phyloP scores from a whole-genome alignment of 1,140 invertebrate species.

The Rhizoglyphus robini region DNA sequence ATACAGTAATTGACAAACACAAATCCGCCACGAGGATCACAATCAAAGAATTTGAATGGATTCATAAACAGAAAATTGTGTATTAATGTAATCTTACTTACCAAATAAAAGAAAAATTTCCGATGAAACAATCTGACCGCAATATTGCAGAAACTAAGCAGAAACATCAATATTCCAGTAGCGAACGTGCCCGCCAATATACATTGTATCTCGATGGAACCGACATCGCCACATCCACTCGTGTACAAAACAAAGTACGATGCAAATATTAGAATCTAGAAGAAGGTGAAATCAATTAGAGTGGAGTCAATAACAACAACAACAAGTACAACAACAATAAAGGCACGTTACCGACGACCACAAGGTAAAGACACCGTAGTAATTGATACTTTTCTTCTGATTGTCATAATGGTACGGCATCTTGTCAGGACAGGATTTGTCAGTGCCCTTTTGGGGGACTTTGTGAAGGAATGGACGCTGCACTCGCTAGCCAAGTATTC shows the following conservation, averaged over 20 bases:
- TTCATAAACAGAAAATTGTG: too few species aligned
- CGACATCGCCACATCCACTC: background rate
- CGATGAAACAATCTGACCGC: background rate
- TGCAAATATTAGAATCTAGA: background rate
- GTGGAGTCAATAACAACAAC: background rate
- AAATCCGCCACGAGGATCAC: too few species aligned
- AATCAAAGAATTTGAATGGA: too few species aligned
- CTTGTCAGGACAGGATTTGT: background rate
- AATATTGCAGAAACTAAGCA: slow-evolving; percentile 11
- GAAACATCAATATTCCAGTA: background rate
- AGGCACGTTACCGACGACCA: slow-evolving; percentile 4
- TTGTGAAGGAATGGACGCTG: too few species aligned
- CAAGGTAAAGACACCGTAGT: slow-evolving; percentile 10
- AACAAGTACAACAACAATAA: background rate
- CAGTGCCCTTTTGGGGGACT: too few species aligned
- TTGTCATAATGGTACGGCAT: background rate
- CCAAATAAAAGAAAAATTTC: slow-evolving; percentile 8
- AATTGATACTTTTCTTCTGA: slow-evolving; percentile 9
- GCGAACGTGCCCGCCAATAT: background rate
- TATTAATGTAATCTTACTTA: too few species aligned
- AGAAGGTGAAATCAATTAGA: background rate
- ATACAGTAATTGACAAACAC: too few species aligned
- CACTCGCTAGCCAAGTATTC: too few species aligned
- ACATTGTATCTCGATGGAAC: background rate
- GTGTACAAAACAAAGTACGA: slow-evolving; percentile 4